Percentiles rank a stretch among this genome's conserved stretches.
These are phyloP conservation scores for Macrotis lagotis DNA, from an alignment of 2,113 vertebrate species.

Conservation along the genomic window DNA sequence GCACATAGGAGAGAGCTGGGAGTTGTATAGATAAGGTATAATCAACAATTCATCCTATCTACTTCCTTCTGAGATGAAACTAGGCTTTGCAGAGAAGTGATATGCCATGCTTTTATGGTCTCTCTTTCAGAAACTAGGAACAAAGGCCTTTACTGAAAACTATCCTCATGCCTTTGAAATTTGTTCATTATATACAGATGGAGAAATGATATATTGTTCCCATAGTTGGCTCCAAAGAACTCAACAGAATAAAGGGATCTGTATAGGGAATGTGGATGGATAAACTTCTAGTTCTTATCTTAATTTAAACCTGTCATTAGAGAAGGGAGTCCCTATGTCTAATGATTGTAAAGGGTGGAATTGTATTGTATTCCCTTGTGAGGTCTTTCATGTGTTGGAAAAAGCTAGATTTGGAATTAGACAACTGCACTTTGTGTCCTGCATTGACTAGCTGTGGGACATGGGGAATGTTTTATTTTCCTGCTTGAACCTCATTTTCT, in stretches of 20 bases:
- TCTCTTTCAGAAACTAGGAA: slow-evolving; percentile 32
- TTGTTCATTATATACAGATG: not conserved
- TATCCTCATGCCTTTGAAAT: not conserved
- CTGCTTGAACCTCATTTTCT: not conserved
- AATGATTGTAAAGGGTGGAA: not conserved
- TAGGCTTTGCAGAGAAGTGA: slow-evolving; percentile 41
- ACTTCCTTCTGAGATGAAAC: not conserved
- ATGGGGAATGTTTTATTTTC: not conserved
- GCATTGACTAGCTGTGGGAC: not conserved
- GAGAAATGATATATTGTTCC: not conserved
- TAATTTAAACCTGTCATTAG: slow-evolving; percentile 23
- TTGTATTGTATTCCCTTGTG: slow-evolving; percentile 54
- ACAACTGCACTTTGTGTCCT: not conserved
- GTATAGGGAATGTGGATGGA: too few species aligned
- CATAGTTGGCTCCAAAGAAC: slow-evolving; percentile 20
- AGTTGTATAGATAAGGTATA: not conserved
- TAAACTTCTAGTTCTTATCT: slow-evolving; percentile 38
- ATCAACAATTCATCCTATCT: slow-evolving; percentile 7
- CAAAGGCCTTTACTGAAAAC: slow-evolving; percentile 9
- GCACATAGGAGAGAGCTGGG: not conserved
- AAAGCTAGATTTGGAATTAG: not conserved
- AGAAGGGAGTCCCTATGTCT: slow-evolving; percentile 35
- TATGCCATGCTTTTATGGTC: slow-evolving; percentile 20
- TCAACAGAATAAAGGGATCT: slow-evolving; percentile 26
- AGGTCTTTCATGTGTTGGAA: slow-evolving; percentile 13